Evolutionary conservation across 2,113 vertebrate species (phyloP).

Genomic region (Campylomormyrus tamandua): DNA sequence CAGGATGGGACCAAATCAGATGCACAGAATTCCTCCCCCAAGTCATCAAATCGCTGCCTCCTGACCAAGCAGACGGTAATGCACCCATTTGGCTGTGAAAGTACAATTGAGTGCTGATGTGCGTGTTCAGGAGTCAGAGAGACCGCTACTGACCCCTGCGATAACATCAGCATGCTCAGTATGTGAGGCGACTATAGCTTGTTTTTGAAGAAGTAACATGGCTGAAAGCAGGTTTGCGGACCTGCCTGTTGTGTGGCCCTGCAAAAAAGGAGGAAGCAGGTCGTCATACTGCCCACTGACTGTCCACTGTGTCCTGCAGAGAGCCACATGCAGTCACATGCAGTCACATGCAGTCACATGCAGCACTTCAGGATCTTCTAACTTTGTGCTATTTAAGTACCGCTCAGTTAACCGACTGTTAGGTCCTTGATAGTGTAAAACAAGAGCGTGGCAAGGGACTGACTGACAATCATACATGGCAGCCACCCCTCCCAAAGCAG

Average conservation of each 20-base stretch:
- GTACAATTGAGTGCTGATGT: neutral
- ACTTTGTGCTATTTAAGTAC: neutral
- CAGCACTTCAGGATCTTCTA: neutral
- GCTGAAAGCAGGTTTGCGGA: neutral
- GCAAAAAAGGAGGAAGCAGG: neutral
- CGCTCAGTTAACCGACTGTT: neutral
- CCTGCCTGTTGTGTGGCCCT: neutral
- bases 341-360: neutral
- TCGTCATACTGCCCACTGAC: too few relatives aligned
- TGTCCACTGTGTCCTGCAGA: neutral
- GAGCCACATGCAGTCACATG: neutral
- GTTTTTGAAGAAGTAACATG: neutral
- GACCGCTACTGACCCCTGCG: neutral
- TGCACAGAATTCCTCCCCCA: slow-evolving; percentile 17
- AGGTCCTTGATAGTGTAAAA: neutral
- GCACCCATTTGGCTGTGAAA: neutral
- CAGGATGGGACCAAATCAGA: slow-evolving; percentile 30
- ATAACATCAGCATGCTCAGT: neutral
- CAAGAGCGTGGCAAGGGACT: too few relatives aligned
- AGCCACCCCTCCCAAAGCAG: neutral
- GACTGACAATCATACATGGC: neutral
- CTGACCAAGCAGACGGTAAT: slow-evolving; percentile 28
- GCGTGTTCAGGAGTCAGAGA: too few relatives aligned
- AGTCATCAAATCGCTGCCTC: slow-evolving; percentile 23
- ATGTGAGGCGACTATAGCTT: neutral